Evolutionary conservation across 2,888 invertebrate species (phyloP), one percentile per base, ranked within the genome.

Genomic region (Cerastis leucographa): DNA sequence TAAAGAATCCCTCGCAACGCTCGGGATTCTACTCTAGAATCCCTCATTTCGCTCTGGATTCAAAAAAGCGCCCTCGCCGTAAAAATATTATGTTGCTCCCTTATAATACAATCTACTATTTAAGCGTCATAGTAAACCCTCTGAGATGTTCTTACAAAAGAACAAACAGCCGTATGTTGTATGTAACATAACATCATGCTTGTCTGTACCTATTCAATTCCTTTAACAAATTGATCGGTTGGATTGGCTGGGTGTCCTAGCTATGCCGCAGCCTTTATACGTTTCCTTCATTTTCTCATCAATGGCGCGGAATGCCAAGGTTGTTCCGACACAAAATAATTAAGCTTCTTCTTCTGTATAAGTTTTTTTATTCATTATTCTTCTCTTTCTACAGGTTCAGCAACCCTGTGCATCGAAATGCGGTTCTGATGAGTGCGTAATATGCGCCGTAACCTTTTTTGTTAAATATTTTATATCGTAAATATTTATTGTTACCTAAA

Each of bases 371-470:
- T 61, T 8, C 14, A 46, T 25, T 25, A 29, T 56, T 67, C 12
- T 70, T 61, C 12, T 61, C 62, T 59, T 51, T 9, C 17, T 9
- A 14, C 78, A 84, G 85, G n/a, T 67, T 25, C 14, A n/a, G 12
- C 44, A 67, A 11, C 62, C 11, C 25, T 93, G 92, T 67, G 84
- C 90, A 51, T 80, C 89, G 46, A 90, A 86, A 85, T 95, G 95
- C 86, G 94, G 94, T 5, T 94, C 93, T 79, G 90, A 94, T 76
- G 87, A 85, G 94, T 93, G 83, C 65, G 91, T 88, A 35, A 35
- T 35, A 1, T 35, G 35, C 35, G 35, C 35, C 3, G 35, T 35
- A 74, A 35, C 17, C 9, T 35, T 22, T n/a, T 29, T n/a, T 35
- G 2, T 5, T 54, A 19, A 35, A 6, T n/a, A 17, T 54, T 14